These are phyloP conservation scores for Hassar affinis DNA, from an alignment of 2,113 vertebrate species.

Conservation along the genomic window DNA sequence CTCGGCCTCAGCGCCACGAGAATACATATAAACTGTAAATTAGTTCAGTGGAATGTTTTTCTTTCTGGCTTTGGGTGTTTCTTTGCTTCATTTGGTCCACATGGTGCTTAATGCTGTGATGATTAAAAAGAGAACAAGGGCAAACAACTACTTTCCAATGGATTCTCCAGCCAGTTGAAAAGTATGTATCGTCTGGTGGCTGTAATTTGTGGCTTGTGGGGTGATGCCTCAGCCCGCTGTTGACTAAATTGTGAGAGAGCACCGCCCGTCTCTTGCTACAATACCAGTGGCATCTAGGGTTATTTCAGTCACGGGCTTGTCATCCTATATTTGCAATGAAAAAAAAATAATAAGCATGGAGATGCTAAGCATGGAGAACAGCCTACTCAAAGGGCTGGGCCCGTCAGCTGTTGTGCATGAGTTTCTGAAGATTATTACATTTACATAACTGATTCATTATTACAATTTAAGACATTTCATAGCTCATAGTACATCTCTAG, in stretches of 20 bases:
- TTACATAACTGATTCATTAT: not conserved
- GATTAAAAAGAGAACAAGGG: conserved; percentile 37
- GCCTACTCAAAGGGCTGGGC: not conserved
- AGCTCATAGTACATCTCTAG: not conserved
- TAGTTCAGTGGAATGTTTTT: not conserved
- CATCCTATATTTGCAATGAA: conserved; percentile 36
- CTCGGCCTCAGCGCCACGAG: not conserved
- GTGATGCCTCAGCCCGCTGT: conserved; percentile 40
- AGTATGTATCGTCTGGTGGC: conserved; percentile 40
- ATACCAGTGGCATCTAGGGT: conserved; percentile 44
- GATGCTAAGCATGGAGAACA: conserved; percentile 12
- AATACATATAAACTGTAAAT: not conserved
- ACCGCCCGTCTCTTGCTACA: conserved; percentile 41
- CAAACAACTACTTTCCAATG: conserved; percentile 28
- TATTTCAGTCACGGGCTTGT: conserved; percentile 52
- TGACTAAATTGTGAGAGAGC: conserved; percentile 30
- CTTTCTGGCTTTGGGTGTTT: not conserved
- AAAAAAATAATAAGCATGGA: conserved; percentile 18
- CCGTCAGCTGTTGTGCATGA: too few species aligned
- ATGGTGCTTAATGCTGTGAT: conserved; percentile 26
- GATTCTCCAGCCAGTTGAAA: conserved; percentile 40
- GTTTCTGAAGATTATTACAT: not conserved
- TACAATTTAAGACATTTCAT: not conserved
- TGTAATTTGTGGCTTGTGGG: conserved; percentile 51
- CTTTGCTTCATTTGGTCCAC: not conserved